A percentile compares a stretch with the other conserved stretches of the same genome.
Conservation (phyloP, 2,113 vertebrate genomes). For the Crotalus tigris region DNA sequence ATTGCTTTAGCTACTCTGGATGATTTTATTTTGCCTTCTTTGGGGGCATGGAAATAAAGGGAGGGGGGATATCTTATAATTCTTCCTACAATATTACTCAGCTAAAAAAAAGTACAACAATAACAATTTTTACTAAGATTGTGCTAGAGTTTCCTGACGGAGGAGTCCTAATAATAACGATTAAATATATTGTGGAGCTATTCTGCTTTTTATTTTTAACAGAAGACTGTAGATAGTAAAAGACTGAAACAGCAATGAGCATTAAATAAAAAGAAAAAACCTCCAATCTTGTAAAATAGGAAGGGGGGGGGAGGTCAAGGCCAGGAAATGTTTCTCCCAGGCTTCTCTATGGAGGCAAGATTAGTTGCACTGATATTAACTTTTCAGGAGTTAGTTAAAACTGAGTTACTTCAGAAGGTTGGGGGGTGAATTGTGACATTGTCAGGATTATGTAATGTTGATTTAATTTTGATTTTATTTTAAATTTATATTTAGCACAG, state of each 20-base stretch:
- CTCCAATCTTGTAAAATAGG: not conserved
- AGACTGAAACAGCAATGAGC: not conserved
- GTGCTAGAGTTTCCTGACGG: not conserved
- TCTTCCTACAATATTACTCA: not conserved
- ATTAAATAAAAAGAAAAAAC: not conserved
- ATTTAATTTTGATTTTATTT: not conserved
- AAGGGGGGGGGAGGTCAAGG: not conserved
- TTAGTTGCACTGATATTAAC: not conserved
- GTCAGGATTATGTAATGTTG: not conserved
- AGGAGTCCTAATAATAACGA: not conserved
- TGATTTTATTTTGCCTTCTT: no score
- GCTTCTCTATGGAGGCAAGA: not conserved
- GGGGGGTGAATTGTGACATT: not conserved
- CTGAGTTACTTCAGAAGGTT: not conserved
- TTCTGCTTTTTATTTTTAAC: not conserved
- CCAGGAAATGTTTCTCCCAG: not conserved
- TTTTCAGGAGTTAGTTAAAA: not conserved
- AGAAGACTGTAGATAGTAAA: not conserved
- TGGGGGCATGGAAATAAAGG: no score
- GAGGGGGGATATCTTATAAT: no score
- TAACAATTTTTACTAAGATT: not conserved
- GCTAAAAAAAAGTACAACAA: not conserved
- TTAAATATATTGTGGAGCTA: not conserved
- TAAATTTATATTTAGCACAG: not conserved
- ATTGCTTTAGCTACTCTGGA: no score